phyloP scores from a whole-genome alignment of 2,113 vertebrate species.

The Oriolus oriolus region DNA sequence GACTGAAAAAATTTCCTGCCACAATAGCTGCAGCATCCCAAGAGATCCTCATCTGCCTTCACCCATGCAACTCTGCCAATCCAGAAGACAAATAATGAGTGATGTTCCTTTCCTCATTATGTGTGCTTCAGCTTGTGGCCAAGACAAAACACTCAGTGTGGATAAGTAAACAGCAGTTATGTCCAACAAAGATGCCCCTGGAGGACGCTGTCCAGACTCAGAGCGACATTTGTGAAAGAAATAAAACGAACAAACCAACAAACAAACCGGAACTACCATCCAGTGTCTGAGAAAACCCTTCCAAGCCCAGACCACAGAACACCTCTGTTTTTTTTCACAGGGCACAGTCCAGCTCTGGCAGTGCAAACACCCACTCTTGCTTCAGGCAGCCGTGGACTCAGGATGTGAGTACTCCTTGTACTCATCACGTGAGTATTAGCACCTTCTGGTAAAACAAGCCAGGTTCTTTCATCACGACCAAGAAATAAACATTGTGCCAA shows the following conservation, averaged over 20 bases:
- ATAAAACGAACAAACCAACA: not conserved
- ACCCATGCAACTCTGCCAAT: not conserved
- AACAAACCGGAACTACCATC: not conserved
- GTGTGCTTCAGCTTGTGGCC: not conserved
- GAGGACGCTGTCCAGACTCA: not conserved
- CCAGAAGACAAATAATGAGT: not conserved
- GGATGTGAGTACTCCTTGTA: not conserved
- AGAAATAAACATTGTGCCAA: not conserved
- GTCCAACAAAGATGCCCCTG: not conserved
- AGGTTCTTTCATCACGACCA: not conserved
- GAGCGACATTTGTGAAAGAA: not conserved
- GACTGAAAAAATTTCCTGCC: not conserved
- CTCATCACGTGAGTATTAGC: not conserved
- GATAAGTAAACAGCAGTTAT: not conserved
- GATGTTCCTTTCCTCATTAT: not conserved
- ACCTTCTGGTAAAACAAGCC: not conserved
- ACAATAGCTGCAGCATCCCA: not conserved
- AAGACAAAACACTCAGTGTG: not conserved
- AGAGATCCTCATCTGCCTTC: not conserved
- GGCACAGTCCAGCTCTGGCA: not conserved
- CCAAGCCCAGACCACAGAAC: not conserved
- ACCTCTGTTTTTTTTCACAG: fast-evolving
- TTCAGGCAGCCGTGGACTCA: not conserved
- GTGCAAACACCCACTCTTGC: not conserved
- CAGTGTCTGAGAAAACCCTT: not conserved